phyloP scores from a whole-genome alignment of 2,888 invertebrate genomes.

The Drosophila robusta region DNA sequence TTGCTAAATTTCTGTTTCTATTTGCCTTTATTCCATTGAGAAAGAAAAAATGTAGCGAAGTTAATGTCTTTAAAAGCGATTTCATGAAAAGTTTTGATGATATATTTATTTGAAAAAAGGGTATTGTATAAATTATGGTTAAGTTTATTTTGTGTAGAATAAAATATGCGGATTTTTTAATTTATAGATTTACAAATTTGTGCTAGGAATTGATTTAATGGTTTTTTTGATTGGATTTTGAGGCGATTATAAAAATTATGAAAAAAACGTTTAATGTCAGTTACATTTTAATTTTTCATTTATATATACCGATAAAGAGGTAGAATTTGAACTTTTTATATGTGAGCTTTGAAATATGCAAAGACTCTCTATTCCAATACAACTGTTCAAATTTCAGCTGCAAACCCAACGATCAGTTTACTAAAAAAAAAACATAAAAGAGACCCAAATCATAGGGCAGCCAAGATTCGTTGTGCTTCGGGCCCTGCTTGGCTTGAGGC shows the following conservation, averaged over 20 bases:
- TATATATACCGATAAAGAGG: neutral
- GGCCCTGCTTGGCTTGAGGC: constrained; percentile 41
- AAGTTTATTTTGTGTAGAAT: neutral
- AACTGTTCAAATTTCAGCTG: neutral
- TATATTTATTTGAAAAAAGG: neutral
- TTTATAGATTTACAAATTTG: too few species aligned
- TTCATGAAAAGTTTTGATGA: too few species aligned
- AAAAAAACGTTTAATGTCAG: neutral
- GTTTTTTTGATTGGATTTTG: too few species aligned
- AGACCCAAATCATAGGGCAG: constrained; percentile 65
- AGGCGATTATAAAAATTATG: too few species aligned
- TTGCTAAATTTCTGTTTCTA: constrained; percentile 39
- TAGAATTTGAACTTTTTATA: neutral
- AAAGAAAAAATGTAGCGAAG: too few species aligned
- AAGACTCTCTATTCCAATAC: neutral
- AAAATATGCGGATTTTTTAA: too few species aligned
- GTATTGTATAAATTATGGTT: neutral
- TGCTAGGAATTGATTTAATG: too few species aligned
- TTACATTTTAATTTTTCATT: too few species aligned
- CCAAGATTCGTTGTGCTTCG: constrained; percentile 55
- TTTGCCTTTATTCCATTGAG: too few species aligned
- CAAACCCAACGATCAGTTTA: constrained; percentile 6
- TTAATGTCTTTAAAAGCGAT: too few species aligned
- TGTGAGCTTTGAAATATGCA: too few species aligned
- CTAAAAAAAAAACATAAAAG: constrained; percentile 3